Evolutionary conservation across 2,888 invertebrate genomes (phyloP).

Genomic region (Protodeltote pygarga): DNA sequence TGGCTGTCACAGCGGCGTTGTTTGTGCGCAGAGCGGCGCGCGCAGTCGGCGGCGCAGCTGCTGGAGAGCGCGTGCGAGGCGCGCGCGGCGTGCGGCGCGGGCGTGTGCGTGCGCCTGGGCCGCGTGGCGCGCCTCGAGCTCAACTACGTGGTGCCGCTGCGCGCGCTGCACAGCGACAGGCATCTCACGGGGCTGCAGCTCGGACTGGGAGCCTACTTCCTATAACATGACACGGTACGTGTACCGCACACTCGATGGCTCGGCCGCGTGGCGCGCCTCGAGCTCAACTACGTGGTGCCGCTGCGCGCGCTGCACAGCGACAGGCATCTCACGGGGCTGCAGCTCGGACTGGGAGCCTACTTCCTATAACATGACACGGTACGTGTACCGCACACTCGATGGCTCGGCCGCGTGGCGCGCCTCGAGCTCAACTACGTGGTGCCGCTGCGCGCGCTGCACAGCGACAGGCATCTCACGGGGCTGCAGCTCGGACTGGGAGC

Average conservation of each 20-base stretch:
- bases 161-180: slow-evolving; percentile 88
- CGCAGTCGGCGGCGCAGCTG: slow-evolving; percentile 54
- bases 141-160: slow-evolving; percentile 94
- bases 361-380: too few relatives aligned
- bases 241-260: too few relatives aligned
- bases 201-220: slow-evolving; percentile 93
- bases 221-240: too few relatives aligned
- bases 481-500: slow-evolving; percentile 95
- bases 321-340: slow-evolving; percentile 88
- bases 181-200: slow-evolving; percentile 90
- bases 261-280: slow-evolving; percentile 93
- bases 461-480: slow-evolving; percentile 84
- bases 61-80: slow-evolving; percentile 78
- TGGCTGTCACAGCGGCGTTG: not conserved
- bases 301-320: slow-evolving; percentile 88
- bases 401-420: slow-evolving; percentile 92
- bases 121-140: slow-evolving; percentile 95
- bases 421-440: slow-evolving; percentile 98
- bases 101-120: slow-evolving; percentile 88
- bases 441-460: slow-evolving; percentile 89
- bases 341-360: slow-evolving; percentile 94
- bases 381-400: too few relatives aligned
- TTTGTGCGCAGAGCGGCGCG: slow-evolving; percentile 65
- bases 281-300: slow-evolving; percentile 97
- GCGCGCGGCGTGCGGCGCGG: slow-evolving; percentile 91